Conservation (phyloP, 2,113 vertebrate species). For the Dolichallabes microphthalmus region DNA sequence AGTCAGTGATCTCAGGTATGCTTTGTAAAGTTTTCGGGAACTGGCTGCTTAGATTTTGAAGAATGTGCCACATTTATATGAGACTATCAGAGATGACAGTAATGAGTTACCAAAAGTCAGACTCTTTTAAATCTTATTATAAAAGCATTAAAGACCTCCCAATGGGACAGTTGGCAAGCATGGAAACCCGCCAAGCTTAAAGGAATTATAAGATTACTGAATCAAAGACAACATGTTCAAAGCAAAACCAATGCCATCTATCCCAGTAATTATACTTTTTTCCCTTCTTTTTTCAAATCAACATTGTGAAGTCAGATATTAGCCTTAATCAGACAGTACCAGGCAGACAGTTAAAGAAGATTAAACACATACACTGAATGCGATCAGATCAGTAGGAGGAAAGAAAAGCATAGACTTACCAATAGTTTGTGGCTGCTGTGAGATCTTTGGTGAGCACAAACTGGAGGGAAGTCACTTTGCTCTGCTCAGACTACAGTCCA, state of each 20-base stretch:
- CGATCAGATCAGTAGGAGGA: not conserved
- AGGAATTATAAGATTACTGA: conserved; percentile 59
- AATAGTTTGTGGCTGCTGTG: conserved; percentile 29
- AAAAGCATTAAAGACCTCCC: conserved; percentile 49
- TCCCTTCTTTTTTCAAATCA: not conserved
- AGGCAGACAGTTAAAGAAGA: conserved; percentile 3
- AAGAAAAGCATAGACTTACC: conserved; percentile 46
- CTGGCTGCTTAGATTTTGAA: too few relatives aligned
- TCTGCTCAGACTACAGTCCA: conserved; percentile 46
- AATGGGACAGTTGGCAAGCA: conserved; percentile 24
- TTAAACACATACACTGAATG: not conserved
- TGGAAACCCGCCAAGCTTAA: conserved; percentile 46
- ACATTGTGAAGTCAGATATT: not conserved
- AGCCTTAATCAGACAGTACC: not conserved
- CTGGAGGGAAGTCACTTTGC: conserved; percentile 45
- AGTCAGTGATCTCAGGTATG: too few relatives aligned
- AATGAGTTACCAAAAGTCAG: conserved; percentile 43
- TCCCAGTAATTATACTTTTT: not conserved
- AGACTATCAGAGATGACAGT: conserved; percentile 21
- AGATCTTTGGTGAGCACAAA: conserved; percentile 38
- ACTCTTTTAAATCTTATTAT: conserved; percentile 50
- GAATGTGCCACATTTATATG: too few relatives aligned
- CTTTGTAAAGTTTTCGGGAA: too few relatives aligned
- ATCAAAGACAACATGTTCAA: conserved; percentile 33
- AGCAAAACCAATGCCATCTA: conserved; percentile 25